These are phyloP conservation scores for Leptoteleia sp. DNA, from an alignment of 1,140 invertebrate genomes.

Conservation along the genomic window DNA sequence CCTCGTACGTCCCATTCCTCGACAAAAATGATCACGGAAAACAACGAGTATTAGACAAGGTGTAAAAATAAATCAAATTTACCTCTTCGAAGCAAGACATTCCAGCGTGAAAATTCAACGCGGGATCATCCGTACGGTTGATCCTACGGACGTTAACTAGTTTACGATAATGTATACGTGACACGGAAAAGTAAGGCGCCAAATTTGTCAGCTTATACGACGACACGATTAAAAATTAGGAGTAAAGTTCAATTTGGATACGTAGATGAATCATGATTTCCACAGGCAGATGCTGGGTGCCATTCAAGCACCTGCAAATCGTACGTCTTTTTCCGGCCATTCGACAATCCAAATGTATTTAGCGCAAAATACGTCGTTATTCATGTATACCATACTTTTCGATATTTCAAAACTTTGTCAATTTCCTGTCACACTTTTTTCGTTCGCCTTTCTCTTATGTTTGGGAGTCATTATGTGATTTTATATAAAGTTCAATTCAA, in stretches of 20 bases:
- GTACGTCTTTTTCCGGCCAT: constrained; percentile 57
- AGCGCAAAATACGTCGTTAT: constrained; percentile 15
- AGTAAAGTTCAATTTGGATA: no score
- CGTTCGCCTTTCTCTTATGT: no score
- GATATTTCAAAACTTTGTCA: constrained; percentile 12
- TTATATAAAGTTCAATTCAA: constrained; percentile 8
- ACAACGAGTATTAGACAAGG: constrained; percentile 57
- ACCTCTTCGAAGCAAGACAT: constrained; percentile 55
- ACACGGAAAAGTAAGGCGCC: constrained; percentile 12
- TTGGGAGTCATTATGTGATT: not conserved
- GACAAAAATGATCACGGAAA: constrained; percentile 28
- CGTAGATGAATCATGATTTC: no score
- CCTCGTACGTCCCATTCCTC: no score
- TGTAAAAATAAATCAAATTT: constrained; percentile 50
- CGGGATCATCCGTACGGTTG: constrained; percentile 6
- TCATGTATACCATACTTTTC: constrained; percentile 19
- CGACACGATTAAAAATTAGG: constrained; percentile 3
- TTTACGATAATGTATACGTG: constrained; percentile 37
- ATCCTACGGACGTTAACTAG: constrained; percentile 34
- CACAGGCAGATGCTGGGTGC: no score
- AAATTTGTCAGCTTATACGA: constrained; percentile 29
- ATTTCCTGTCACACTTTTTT: constrained; percentile 21
- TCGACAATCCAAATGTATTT: constrained; percentile 60
- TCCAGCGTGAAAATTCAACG: constrained; percentile 26
- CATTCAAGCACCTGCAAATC: constrained; percentile 19